These are phyloP conservation scores for Leptocoma aspasia DNA, from an alignment of 2,113 vertebrate genomes.

Conservation along the genomic window DNA sequence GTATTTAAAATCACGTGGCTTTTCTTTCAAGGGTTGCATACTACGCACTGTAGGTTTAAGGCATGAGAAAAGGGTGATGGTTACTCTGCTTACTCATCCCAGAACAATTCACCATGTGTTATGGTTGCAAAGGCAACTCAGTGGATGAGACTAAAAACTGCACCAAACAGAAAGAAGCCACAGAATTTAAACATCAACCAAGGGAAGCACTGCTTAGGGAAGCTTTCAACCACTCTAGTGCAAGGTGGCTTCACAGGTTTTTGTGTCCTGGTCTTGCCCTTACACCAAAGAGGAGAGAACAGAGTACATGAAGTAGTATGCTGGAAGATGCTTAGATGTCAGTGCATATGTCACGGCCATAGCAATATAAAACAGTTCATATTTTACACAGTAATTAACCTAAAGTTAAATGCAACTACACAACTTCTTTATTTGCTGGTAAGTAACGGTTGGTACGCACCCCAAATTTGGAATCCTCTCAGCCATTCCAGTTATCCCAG, in stretches of 20 bases:
- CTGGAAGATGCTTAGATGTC: background rate
- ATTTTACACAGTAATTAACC: background rate
- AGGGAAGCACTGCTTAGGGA: background rate
- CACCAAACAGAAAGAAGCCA: background rate
- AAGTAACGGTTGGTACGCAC: constrained; percentile 54
- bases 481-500: constrained; percentile 90
- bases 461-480: constrained; percentile 85
- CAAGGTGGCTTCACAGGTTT: background rate
- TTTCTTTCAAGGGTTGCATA: background rate
- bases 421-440: background rate
- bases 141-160: background rate
- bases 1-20: accelerated
- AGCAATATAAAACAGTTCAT: background rate
- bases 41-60: background rate
- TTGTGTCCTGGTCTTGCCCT: background rate
- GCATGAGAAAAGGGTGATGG: background rate
- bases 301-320: background rate
- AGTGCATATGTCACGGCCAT: background rate
- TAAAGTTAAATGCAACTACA: background rate
- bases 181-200: background rate
- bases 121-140: background rate
- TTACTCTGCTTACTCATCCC: background rate
- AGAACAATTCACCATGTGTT: background rate
- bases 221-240: background rate
- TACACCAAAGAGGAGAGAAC: background rate